phyloP scores from a whole-genome alignment of 1,140 invertebrate species.

The Drosophila orosa region DNA sequence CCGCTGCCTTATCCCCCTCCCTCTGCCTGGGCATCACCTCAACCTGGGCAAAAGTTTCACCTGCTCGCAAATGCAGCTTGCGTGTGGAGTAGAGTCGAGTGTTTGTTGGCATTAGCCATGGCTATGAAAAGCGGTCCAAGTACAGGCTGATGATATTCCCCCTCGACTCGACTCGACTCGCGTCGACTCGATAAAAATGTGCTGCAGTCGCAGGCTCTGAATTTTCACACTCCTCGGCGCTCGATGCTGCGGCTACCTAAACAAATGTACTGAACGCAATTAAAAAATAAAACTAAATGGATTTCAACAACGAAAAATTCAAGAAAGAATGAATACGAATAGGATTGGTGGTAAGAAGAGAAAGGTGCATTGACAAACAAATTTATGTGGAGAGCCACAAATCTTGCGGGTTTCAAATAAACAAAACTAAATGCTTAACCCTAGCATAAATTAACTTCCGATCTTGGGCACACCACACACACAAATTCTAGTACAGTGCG shows the following conservation, averaged over 20 bases:
- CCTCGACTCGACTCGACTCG: constrained; percentile 12
- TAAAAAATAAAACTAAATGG: constrained; percentile 53
- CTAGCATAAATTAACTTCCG: constrained; percentile 78
- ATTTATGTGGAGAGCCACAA: constrained; percentile 74
- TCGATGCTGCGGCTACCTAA: constrained; percentile 53
- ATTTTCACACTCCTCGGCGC: constrained; percentile 41
- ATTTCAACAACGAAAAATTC: constrained; percentile 37
- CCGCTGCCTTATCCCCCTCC: background rate
- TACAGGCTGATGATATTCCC: constrained; percentile 26
- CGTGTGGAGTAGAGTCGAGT: constrained; percentile 56
- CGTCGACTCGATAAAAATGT: constrained; percentile 34
- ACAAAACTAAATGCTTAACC: constrained; percentile 67
- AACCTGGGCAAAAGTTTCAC: constrained; percentile 64
- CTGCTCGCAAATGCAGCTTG: constrained; percentile 74
- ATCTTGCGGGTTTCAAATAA: constrained; percentile 72
- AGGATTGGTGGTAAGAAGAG: background rate
- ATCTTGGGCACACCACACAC: constrained; percentile 22
- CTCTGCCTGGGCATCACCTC: background rate
- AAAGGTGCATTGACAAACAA: constrained; percentile 73
- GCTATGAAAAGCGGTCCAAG: constrained; percentile 47
- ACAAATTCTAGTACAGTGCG: constrained; percentile 25
- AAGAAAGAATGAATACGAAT: constrained; percentile 1
- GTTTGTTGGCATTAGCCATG: constrained; percentile 66
- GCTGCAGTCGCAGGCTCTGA: constrained; percentile 49
- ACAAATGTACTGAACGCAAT: constrained; percentile 45